phyloP scores from a whole-genome alignment of 2,888 invertebrate genomes.

The Seira ritae region DNA sequence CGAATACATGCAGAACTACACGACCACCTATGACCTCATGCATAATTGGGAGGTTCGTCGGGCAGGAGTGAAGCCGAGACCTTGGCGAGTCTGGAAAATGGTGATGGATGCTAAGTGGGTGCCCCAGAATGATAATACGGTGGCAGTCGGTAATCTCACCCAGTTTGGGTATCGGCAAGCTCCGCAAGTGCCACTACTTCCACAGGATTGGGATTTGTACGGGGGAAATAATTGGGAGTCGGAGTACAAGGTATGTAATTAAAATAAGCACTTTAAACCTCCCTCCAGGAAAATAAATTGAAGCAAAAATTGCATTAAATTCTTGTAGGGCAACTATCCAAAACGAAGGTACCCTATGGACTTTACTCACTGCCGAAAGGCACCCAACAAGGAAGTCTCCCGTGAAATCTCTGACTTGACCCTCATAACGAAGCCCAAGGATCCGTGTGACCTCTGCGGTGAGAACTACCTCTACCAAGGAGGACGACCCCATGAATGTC shows the following conservation, averaged over 20 bases:
- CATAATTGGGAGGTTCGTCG: conserved; percentile 71
- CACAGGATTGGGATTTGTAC: conserved; percentile 71
- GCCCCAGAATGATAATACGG: conserved; percentile 65
- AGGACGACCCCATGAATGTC: conserved; percentile 21
- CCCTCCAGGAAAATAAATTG: too few relatives aligned
- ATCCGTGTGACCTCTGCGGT: conserved; percentile 45
- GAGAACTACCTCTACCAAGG: conserved; percentile 33
- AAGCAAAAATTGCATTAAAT: too few relatives aligned
- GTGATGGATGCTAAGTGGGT: conserved; percentile 58
- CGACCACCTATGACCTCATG: conserved; percentile 70
- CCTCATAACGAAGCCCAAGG: conserved; percentile 42
- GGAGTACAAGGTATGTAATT: too few relatives aligned
- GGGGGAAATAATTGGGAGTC: conserved; percentile 53
- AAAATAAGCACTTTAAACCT: conserved; percentile 10
- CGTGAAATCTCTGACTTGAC: conserved; percentile 41
- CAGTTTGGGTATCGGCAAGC: conserved; percentile 65
- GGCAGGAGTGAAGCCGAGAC: conserved; percentile 60
- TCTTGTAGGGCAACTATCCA: conserved; percentile 22
- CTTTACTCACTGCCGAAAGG: conserved; percentile 62
- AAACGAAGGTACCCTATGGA: conserved; percentile 55
- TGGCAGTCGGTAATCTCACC: conserved; percentile 68
- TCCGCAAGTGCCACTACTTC: conserved; percentile 65
- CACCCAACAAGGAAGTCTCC: conserved; percentile 47
- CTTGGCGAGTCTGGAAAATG: conserved; percentile 63
- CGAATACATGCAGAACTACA: conserved; percentile 68